Percentiles rank a stretch among this genome's conserved stretches.
These are phyloP conservation scores for Atherix ibis DNA, from an alignment of 2,888 invertebrate species.

Conservation along the genomic window DNA sequence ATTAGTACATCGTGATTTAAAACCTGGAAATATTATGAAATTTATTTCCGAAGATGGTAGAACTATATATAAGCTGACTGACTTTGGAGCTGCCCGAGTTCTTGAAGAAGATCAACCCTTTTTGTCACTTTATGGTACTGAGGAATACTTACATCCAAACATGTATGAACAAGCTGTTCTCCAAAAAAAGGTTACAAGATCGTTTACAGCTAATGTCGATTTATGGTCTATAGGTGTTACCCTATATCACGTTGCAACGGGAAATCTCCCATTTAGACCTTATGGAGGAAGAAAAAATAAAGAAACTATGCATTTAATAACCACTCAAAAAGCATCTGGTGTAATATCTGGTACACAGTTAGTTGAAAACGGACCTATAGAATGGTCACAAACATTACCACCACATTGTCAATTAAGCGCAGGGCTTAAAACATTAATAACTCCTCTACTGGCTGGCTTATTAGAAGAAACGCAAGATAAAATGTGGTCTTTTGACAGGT, in stretches of 20 bases:
- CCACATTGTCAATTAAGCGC: slow-evolving; percentile 69
- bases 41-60: slow-evolving; percentile 81
- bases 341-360: slow-evolving; percentile 80
- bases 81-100: slow-evolving; percentile 92
- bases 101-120: slow-evolving; percentile 91
- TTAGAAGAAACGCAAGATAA: slow-evolving; percentile 76
- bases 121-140: slow-evolving; percentile 89
- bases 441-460: slow-evolving; percentile 76
- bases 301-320: slow-evolving; percentile 93
- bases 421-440: slow-evolving; percentile 73
- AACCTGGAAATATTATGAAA: slow-evolving; percentile 95
- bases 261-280: slow-evolving; percentile 84
- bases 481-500: slow-evolving; percentile 87
- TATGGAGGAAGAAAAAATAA: slow-evolving; percentile 87
- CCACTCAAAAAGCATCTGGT: slow-evolving; percentile 84
- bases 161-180: slow-evolving; percentile 91
- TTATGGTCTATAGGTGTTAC: slow-evolving; percentile 95
- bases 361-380: slow-evolving; percentile 79
- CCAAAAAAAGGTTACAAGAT: slow-evolving; percentile 70
- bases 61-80: slow-evolving; percentile 58
- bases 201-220: slow-evolving; percentile 88
- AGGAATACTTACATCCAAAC: slow-evolving; percentile 92
- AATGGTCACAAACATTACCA: slow-evolving; percentile 78
- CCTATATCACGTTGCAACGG: slow-evolving; percentile 87
- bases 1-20: slow-evolving; percentile 84